phyloP scores from a whole-genome alignment of 2,888 invertebrate species.

The Caenorhabditis panamensis region DNA sequence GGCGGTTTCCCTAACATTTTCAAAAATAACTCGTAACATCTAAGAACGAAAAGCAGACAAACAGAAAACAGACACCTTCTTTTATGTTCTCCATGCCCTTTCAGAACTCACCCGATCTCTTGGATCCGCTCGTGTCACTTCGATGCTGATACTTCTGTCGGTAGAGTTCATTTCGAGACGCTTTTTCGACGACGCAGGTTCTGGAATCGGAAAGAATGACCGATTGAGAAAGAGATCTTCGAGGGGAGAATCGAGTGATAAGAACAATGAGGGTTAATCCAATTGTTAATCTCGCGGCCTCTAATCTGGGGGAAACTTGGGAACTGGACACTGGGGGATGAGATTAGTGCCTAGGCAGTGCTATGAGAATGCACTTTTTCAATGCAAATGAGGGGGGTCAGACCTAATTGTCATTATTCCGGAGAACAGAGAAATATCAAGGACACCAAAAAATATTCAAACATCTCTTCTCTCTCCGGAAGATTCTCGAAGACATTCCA shows the following conservation, averaged over 20 bases:
- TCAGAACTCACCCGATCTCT: conserved; percentile 31
- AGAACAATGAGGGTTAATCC: neutral
- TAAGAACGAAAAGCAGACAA: too few relatives aligned
- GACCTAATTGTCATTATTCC: too few relatives aligned
- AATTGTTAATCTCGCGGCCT: neutral
- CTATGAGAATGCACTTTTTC: neutral
- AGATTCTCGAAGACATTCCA: neutral
- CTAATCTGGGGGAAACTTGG: neutral
- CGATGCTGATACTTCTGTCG: conserved; percentile 41
- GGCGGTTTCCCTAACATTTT: neutral
- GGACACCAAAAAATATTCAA: neutral
- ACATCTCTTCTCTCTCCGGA: neutral
- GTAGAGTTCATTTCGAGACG: conserved; percentile 21
- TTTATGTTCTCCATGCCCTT: too few relatives aligned
- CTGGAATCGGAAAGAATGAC: conserved; percentile 5
- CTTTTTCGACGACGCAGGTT: neutral
- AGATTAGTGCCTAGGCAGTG: neutral
- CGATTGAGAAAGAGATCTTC: too few relatives aligned
- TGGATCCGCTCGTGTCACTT: conserved; percentile 39
- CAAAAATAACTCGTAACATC: neutral
- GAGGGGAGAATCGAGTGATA: neutral
- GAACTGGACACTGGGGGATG: neutral
- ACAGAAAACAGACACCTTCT: too few relatives aligned
- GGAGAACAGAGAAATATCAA: too few relatives aligned
- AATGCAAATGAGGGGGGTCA: too few relatives aligned